phyloP scores from a whole-genome alignment of 2,113 vertebrate genomes.

The Eurystomus gularis region DNA sequence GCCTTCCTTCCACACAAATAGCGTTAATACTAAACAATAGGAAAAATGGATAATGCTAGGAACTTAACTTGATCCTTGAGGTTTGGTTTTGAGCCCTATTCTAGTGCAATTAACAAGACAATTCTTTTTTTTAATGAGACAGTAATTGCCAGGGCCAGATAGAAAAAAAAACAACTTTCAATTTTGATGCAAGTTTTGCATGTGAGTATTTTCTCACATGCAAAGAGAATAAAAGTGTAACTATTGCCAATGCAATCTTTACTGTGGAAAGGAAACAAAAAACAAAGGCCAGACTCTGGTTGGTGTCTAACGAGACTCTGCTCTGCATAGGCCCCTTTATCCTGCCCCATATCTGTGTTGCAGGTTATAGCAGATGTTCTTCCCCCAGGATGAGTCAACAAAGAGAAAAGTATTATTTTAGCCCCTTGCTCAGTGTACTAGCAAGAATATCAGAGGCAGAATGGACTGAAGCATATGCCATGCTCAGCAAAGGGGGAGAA shows the following conservation, averaged over 20 bases:
- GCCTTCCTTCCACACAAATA: not conserved
- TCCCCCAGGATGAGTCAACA: not conserved
- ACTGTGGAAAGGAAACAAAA: not conserved
- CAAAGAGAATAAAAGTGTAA: not conserved
- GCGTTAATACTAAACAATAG: not conserved
- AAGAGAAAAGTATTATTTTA: not conserved
- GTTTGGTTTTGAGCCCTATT: not conserved
- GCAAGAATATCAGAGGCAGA: too few relatives aligned
- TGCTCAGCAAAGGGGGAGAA: not conserved
- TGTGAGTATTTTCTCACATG: not conserved
- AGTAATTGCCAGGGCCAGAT: not conserved
- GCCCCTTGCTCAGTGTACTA: not conserved
- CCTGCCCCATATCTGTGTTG: accelerated
- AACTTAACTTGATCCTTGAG: not conserved
- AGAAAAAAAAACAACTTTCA: not conserved
- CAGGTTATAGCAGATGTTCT: not conserved
- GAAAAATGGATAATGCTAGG: not conserved
- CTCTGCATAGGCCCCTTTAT: not conserved
- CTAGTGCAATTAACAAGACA: not conserved
- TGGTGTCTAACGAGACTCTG: not conserved
- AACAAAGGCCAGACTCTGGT: not conserved
- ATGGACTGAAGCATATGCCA: not conserved
- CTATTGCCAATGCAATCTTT: not conserved
- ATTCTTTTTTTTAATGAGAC: not conserved
- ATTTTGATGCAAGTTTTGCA: not conserved